A percentile compares a stretch with the other conserved stretches of the same genome.
phyloP scores from a whole-genome alignment of 2,113 vertebrate genomes.

The Paradoxurus hermaphroditus region DNA sequence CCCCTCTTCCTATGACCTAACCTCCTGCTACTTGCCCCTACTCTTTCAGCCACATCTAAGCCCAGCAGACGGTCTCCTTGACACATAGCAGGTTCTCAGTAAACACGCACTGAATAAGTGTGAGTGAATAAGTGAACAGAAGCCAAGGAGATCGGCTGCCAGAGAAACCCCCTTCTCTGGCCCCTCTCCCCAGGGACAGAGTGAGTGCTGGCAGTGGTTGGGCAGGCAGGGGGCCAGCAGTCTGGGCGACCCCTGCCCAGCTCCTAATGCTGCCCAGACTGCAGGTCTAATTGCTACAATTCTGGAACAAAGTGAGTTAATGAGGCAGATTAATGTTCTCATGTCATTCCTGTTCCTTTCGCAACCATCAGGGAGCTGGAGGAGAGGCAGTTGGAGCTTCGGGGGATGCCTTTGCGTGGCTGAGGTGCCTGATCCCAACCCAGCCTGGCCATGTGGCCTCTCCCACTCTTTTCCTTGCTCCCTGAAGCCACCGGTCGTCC shows the following conservation, averaged over 20 bases:
- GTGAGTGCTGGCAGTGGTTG: background rate
- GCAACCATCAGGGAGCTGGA: background rate
- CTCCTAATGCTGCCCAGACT: conserved; percentile 26
- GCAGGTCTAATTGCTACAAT: conserved; percentile 53
- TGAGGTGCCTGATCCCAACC: background rate
- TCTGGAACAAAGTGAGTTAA: conserved; percentile 55
- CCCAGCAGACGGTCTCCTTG: background rate
- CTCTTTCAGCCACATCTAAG: background rate
- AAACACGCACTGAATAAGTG: background rate
- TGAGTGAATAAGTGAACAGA: background rate
- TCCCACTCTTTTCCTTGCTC: background rate
- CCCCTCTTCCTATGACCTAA: background rate
- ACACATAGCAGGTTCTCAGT: background rate
- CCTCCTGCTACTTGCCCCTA: background rate
- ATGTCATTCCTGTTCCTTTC: background rate
- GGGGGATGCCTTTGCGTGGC: background rate
- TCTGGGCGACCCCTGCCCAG: background rate
- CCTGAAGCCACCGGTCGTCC: background rate
- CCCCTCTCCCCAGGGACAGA: background rate
- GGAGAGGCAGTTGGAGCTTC: background rate
- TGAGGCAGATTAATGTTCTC: conserved; percentile 28
- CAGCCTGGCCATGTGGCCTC: background rate
- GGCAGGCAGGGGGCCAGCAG: conserved; percentile 16
- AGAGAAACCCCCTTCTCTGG: background rate
- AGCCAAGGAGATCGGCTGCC: background rate